Evolutionary conservation across 2,113 vertebrate genomes (phyloP).

Genomic region (Clarias batrachus): DNA sequence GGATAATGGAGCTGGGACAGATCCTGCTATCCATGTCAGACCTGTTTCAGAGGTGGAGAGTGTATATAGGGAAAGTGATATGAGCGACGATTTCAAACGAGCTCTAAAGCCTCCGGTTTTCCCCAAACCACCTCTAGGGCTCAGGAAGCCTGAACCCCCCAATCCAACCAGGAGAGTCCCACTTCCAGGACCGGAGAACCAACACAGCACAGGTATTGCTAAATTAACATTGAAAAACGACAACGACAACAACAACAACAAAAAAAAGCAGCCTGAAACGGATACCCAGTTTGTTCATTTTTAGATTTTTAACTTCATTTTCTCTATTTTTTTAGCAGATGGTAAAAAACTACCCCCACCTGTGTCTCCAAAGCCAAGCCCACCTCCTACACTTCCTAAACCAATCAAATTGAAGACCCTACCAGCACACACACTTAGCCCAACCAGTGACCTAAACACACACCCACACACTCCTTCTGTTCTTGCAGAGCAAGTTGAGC

Average conservation of each 20-base stretch:
- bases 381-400: constrained; percentile 90
- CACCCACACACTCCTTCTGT: constrained; percentile 74
- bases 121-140: constrained; percentile 80
- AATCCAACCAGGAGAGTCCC: constrained; percentile 83
- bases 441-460: constrained; percentile 73
- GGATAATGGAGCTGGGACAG: constrained; percentile 60
- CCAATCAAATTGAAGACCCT: constrained; percentile 76
- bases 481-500: constrained; percentile 64
- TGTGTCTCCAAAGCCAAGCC: constrained; percentile 88
- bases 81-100: constrained; percentile 68
- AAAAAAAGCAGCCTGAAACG: neutral
- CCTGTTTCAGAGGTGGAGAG: constrained; percentile 67
- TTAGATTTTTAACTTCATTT: neutral
- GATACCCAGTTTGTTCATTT: neutral
- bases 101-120: constrained; percentile 84
- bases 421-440: constrained; percentile 62
- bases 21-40: constrained; percentile 61
- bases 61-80: constrained; percentile 71
- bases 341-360: constrained; percentile 84
- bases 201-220: constrained; percentile 78
- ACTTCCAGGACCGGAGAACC: constrained; percentile 75
- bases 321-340: constrained; percentile 66
- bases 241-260: too few species aligned
- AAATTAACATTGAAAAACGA: constrained; percentile 10
- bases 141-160: constrained; percentile 75